These are phyloP conservation scores for Neodiprion fabricii DNA, from an alignment of 1,140 invertebrate genomes.

Conservation along the genomic window DNA sequence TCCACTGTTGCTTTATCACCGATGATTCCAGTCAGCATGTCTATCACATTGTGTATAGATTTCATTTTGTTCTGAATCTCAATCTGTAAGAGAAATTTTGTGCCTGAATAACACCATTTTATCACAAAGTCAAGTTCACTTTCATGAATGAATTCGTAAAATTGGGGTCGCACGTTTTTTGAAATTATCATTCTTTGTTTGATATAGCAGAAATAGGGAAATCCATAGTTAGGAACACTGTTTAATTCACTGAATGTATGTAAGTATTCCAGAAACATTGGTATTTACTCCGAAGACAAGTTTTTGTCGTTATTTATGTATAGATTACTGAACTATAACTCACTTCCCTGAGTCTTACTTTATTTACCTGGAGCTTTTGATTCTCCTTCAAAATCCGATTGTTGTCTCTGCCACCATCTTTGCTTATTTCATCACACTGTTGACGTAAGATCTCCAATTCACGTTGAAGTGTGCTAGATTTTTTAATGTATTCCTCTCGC, in stretches of 20 bases:
- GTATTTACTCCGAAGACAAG: too few species aligned
- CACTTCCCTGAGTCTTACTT: not conserved
- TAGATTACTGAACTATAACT: not conserved
- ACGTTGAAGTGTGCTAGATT: slow-evolving; percentile 71
- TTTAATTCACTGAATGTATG: too few species aligned
- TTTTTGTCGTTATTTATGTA: not conserved
- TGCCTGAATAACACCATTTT: not conserved
- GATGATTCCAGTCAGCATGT: slow-evolving; percentile 82
- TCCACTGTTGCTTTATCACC: slow-evolving; percentile 67
- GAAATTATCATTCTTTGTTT: too few species aligned
- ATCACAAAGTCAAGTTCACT: too few species aligned
- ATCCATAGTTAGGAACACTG: too few species aligned
- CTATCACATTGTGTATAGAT: slow-evolving; percentile 82
- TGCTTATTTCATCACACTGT: slow-evolving; percentile 76
- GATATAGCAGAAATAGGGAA: too few species aligned
- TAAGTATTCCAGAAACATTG: too few species aligned
- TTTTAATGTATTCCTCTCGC: slow-evolving; percentile 78
- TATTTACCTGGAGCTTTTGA: slow-evolving; percentile 77
- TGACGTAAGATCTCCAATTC: slow-evolving; percentile 79
- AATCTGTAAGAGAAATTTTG: slow-evolving; percentile 63
- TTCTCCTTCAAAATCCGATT: slow-evolving; percentile 79
- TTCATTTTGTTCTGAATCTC: slow-evolving; percentile 85
- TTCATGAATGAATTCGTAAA: too few species aligned
- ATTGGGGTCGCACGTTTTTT: too few species aligned
- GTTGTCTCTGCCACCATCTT: slow-evolving; percentile 69